Conservation (phyloP, 2,888 invertebrate genomes). For the Ephialtes manifestator region DNA sequence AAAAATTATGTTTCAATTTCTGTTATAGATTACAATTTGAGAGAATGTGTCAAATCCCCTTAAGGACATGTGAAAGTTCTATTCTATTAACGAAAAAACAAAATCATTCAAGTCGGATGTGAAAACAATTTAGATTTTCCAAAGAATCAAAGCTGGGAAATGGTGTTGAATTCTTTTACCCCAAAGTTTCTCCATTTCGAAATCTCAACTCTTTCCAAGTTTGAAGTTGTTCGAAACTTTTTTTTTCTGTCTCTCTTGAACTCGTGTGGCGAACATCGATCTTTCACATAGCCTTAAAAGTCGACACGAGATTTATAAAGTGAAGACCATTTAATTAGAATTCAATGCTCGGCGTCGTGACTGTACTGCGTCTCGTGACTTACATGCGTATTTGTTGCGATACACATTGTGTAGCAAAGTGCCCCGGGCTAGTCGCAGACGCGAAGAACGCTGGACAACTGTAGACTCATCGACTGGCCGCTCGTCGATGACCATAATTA, state of each 20-base stretch:
- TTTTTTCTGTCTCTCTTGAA: too few species aligned
- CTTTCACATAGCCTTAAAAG: not conserved
- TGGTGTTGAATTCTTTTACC: not conserved
- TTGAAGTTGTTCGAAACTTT: too few species aligned
- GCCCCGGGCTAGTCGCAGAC: not conserved
- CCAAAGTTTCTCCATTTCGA: too few species aligned
- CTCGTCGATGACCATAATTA: not conserved
- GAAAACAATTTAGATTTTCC: not conserved
- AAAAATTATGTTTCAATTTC: too few species aligned
- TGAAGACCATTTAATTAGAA: not conserved
- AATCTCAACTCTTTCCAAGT: too few species aligned
- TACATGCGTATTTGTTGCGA: not conserved
- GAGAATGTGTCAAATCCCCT: too few species aligned
- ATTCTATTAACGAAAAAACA: too few species aligned
- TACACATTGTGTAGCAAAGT: not conserved
- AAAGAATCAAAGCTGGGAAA: not conserved
- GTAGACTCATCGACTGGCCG: not conserved
- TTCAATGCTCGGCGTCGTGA: not conserved
- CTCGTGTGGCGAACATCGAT: too few species aligned
- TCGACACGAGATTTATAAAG: not conserved
- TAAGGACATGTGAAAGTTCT: too few species aligned
- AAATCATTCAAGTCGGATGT: too few species aligned
- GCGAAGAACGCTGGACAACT: not conserved
- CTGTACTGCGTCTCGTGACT: not conserved
- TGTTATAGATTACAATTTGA: too few species aligned